Evolutionary conservation across 1,140 invertebrate genomes (phyloP), one percentile per base, ranked within the genome.

Genomic region (Dendroctonus valens): DNA sequence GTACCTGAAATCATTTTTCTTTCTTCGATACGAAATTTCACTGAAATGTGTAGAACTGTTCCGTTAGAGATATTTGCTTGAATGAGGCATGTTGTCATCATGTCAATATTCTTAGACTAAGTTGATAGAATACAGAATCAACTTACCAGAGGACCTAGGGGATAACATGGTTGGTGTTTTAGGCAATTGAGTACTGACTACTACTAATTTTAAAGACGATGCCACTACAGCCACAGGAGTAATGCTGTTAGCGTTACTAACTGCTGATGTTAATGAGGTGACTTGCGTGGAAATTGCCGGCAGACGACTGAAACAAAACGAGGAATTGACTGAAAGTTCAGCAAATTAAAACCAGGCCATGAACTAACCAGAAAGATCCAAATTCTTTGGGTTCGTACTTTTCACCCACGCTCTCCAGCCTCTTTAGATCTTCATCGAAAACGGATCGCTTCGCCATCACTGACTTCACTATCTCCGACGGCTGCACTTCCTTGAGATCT

Each of bases 351-450:
- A 12, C 9, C 12, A 12, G 9, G 9, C 44, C 44, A 46, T 15
- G 26, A 44, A 59, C 37, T 61, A 41, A 61, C 59, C 59, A 73
- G 71, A 76, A 76, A 39, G 79, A 77, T 39, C 78, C 83, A 70
- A 85, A 87, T 60, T 86, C 86, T 61, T 83, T 84, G 39, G 89
- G 89, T 78, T 93, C 91, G 75, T 93, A 93, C 79, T 94, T 93
- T 71, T 94, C 88, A 72, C 88, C 85, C 70, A 92, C 87, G 73
- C 94, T 94, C 78, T 97, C 94, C 14, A 98, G 81, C 7, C 96
- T 83, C 76, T 97, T 94, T 9, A 90, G 89, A 77, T 98, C 96
- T 78, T 97, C 95, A 76, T 98, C 96, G 77, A 98, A 97, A 8
- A 98, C 93, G 57, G 92, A 96, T 54, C 90, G 87, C 75, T 94